Base-by-base conservation (phyloP, 23 tunicate species). In the Clavelina lepadiformis region DNA sequence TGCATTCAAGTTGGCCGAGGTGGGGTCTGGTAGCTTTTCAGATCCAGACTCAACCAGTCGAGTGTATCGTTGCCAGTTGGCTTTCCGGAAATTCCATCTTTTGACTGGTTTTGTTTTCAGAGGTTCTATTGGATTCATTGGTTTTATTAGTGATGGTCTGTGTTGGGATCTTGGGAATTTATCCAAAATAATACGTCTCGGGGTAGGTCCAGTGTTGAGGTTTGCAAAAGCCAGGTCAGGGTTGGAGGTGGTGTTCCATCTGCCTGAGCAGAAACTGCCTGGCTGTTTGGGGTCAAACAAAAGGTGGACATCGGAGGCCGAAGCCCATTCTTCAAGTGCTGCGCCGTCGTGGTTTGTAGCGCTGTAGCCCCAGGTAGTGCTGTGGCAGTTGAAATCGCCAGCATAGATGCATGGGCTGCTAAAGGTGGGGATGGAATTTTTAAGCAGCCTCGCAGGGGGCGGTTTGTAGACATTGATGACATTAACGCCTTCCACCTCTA, bases 191-290 rank as follows among this genome's bases (percentile, higher is more conserved):
- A 8, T 53, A 27, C 58, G 58, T 53, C 23, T 24, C 6, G 58
- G 58, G 20, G 21, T n/a, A 27, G 58, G 15, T 6, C 21, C 58
- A n/a, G 58, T n/a, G 5, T n/a, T n/a, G 23, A 27, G 58, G 20
- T 53, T 11, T 24, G 49, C 15, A 27, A 53, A 53, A 53, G 58
- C 21, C 15, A 53, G 21, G 58, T 53, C 58, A 27, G 20, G 58
- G 21, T 53, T 53, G 15, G 21, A 53, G 21, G 58, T 53, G 21
- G 58, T 53, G 58, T 53, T 53, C 58, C 58, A 53, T n/a, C 58
- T 53, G 58, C 58, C 58, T 6, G 58, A 53, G 20, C 58, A 5
- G 21, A 53, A 53, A 53, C 58, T 53, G 58, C 23, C 58, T n/a
- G 21, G 58, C 23, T 53, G 58, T 8, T 53, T 11, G 15, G 58